These are phyloP conservation scores for Andricus quercusramuli DNA, from an alignment of 2,888 invertebrate species.

Conservation along the genomic window DNA sequence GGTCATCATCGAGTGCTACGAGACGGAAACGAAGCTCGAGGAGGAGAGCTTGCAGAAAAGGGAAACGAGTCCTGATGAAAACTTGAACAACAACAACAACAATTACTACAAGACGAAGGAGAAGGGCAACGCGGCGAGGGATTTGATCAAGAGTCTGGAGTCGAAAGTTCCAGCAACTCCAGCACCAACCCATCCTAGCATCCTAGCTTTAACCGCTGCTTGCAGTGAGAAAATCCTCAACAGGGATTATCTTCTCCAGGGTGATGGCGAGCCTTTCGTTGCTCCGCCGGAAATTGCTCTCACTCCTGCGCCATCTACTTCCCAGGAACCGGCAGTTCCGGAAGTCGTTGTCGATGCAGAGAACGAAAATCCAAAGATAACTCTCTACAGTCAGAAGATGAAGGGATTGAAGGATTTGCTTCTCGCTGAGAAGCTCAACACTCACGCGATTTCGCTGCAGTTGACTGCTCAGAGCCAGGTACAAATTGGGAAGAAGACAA, in stretches of 20 bases:
- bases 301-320: slow-evolving; percentile 75
- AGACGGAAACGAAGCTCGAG: slow-evolving; percentile 72
- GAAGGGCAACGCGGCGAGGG: slow-evolving; percentile 77
- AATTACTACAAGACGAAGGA: slow-evolving; percentile 79
- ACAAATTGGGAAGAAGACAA: slow-evolving; percentile 83
- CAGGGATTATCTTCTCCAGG: slow-evolving; percentile 88
- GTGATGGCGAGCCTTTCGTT: slow-evolving; percentile 86
- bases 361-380: slow-evolving; percentile 82
- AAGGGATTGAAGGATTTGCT: slow-evolving; percentile 93
- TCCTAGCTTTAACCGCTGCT: slow-evolving; percentile 88
- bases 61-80: slow-evolving; percentile 71
- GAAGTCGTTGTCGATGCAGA: slow-evolving; percentile 79
- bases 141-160: slow-evolving; percentile 80
- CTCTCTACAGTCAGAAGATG: slow-evolving; percentile 95
- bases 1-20: slow-evolving; percentile 87
- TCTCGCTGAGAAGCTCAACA: slow-evolving; percentile 93
- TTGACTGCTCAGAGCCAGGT: slow-evolving; percentile 96
- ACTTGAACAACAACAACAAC: slow-evolving; percentile 77
- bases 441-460: slow-evolving; percentile 95
- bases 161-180: slow-evolving; percentile 78
- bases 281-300: slow-evolving; percentile 75
- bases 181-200: slow-evolving; percentile 77
- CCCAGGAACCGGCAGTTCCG: slow-evolving; percentile 77
- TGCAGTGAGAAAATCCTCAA: slow-evolving; percentile 90
- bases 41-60: slow-evolving; percentile 68